A percentile compares a stretch with the other conserved stretches of the same genome.
Evolutionary conservation across 2,797 vertebrate genomes (phyloP).

Genomic region (Morus bassanus): DNA sequence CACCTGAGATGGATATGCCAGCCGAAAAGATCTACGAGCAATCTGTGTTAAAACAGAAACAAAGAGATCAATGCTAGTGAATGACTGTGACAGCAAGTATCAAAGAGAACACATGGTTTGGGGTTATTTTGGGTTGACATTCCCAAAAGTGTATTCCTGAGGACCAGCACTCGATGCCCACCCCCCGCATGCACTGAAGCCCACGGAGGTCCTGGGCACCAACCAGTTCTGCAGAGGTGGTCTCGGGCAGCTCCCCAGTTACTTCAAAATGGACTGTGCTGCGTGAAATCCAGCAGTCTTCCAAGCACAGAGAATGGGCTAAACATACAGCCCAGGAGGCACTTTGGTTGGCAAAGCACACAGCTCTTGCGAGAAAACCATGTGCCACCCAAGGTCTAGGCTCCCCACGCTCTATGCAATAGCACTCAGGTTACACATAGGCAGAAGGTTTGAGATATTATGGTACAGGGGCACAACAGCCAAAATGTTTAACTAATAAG

Average conservation of each 20-base stretch:
- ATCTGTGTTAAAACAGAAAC: conserved; percentile 77
- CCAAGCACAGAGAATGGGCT: not conserved
- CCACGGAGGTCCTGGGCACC: not conserved
- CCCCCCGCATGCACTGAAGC: not conserved
- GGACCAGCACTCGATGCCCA: not conserved
- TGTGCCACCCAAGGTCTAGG: not conserved
- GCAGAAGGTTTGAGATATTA: not conserved
- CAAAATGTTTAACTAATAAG: not conserved
- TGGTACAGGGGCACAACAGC: not conserved
- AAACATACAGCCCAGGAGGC: not conserved
- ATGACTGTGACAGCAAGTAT: conserved; percentile 44
- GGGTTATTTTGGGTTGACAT: not conserved
- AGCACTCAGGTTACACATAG: not conserved
- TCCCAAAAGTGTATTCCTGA: not conserved
- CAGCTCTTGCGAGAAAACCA: not conserved
- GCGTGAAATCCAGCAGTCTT: not conserved
- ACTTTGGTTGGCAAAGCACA: not conserved
- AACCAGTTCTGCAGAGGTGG: not conserved
- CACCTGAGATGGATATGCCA: conserved; percentile 77
- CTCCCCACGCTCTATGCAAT: not conserved
- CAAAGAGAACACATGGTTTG: not conserved
- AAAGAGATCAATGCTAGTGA: conserved; percentile 66
- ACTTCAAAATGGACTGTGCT: not conserved
- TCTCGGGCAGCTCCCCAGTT: not conserved
- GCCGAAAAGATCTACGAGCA: conserved; percentile 74